Evolutionary conservation across 64 coral and sea anemone genomes (phyloP).

Genomic region (Hydrozoanthus tunicans): DNA sequence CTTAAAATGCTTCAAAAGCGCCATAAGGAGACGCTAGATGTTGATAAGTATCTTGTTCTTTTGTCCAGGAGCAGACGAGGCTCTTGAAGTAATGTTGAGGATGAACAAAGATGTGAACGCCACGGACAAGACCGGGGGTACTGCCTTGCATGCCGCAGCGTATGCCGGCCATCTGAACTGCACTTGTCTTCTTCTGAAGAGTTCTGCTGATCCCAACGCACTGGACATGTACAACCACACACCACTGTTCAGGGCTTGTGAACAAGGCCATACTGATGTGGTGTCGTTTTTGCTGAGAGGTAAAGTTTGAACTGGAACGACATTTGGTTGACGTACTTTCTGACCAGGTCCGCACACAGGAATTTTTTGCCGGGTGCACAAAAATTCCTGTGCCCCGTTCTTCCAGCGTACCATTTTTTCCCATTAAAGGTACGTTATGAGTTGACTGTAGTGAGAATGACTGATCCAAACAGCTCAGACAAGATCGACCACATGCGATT

Average conservation of each 20-base stretch:
- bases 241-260: constrained; percentile 89
- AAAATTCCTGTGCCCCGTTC: too few relatives aligned
- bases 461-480: too few relatives aligned
- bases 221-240: constrained; percentile 86
- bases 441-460: too few relatives aligned
- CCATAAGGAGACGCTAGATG: background rate
- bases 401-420: too few relatives aligned
- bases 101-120: constrained; percentile 73
- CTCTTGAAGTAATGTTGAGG: constrained; percentile 65
- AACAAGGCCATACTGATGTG: constrained; percentile 86
- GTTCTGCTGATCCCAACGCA: constrained; percentile 66
- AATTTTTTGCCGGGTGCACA: too few relatives aligned
- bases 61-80: constrained; percentile 37
- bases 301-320: constrained; percentile 26
- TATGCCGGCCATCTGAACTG: constrained; percentile 83
- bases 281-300: constrained; percentile 66
- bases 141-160: constrained; percentile 86
- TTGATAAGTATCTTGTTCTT: background rate
- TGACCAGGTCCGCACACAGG: too few relatives aligned
- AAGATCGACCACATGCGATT: too few relatives aligned
- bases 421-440: too few relatives aligned
- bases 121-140: constrained; percentile 79
- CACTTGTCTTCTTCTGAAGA: constrained; percentile 68
- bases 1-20: background rate
- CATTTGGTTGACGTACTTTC: background rate